Conservation (phyloP, 2,797 vertebrate species). For the Molossus alvarezi region DNA sequence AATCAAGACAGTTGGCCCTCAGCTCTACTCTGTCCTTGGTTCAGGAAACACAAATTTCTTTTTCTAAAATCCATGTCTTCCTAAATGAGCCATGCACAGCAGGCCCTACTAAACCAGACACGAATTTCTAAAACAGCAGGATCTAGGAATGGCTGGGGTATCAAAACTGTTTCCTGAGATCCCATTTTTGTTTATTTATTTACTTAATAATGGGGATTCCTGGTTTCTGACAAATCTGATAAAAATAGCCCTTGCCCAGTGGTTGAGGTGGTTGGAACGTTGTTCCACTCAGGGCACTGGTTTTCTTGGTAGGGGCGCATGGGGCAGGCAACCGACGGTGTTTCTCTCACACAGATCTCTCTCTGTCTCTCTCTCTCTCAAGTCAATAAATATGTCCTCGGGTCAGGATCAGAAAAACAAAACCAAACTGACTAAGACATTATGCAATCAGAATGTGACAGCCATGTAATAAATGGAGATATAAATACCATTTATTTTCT, state of each 20-base stretch:
- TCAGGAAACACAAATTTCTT: constrained; percentile 22
- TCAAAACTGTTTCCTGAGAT: not conserved
- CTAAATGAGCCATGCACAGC: not conserved
- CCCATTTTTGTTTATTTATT: constrained; percentile 11
- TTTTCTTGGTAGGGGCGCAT: not conserved
- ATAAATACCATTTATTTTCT: not conserved
- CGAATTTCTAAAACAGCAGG: not conserved
- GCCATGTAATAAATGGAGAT: not conserved
- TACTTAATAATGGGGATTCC: not conserved
- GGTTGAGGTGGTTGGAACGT: not conserved
- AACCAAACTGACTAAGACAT: not conserved
- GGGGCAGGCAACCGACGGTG: not conserved
- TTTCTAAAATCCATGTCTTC: constrained; percentile 33
- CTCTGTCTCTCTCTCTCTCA: not conserved
- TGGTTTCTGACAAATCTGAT: not conserved
- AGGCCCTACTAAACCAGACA: not conserved
- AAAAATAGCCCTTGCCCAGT: not conserved
- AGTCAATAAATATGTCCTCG: not conserved
- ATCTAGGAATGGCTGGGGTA: not conserved
- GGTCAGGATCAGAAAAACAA: not conserved
- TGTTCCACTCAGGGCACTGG: not conserved
- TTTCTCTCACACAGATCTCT: not conserved
- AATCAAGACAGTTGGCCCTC: not conserved
- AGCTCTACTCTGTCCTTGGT: not conserved
- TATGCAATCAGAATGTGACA: not conserved